Percentiles rank a stretch among this genome's conserved stretches.
phyloP scores from a whole-genome alignment of 1,140 invertebrate species.

The Samia ricini region DNA sequence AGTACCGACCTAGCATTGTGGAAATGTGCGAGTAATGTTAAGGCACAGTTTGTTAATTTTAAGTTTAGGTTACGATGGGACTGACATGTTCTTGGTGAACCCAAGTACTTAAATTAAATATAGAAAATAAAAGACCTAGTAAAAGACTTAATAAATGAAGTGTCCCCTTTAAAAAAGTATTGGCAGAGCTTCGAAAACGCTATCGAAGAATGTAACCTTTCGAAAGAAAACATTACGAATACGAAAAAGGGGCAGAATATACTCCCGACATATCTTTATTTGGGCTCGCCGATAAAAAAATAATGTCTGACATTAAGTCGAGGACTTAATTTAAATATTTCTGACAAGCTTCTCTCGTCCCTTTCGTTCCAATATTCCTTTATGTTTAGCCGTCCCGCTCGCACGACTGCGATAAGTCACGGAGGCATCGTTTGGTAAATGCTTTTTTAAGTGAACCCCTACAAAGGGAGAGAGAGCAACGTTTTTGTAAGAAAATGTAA shows the following conservation, averaged over 20 bases:
- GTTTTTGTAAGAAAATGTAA: constrained; percentile 43
- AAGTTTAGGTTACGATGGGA: too few species aligned
- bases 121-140: not conserved
- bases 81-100: too few species aligned
- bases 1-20: too few species aligned
- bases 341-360: constrained; percentile 30
- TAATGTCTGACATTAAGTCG: constrained; percentile 63
- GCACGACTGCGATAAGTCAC: constrained; percentile 52
- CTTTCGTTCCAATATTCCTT: constrained; percentile 12
- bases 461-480: constrained; percentile 24
- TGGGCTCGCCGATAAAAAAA: constrained; percentile 64
- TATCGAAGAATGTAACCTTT: not conserved
- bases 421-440: constrained; percentile 44
- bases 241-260: constrained; percentile 26
- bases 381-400: constrained; percentile 32
- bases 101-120: not conserved
- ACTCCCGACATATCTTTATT: constrained; percentile 60
- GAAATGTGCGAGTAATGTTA: too few species aligned
- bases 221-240: constrained; percentile 34
- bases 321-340: constrained; percentile 72
- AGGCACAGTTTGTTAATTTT: too few species aligned
- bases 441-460: constrained; percentile 64
- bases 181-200: not conserved
- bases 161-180: not conserved
- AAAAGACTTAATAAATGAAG: not conserved